A percentile compares a stretch with the other conserved stretches of the same genome.
Conservation (phyloP, 1,140 invertebrate genomes). For the Eciton burchellii region DNA sequence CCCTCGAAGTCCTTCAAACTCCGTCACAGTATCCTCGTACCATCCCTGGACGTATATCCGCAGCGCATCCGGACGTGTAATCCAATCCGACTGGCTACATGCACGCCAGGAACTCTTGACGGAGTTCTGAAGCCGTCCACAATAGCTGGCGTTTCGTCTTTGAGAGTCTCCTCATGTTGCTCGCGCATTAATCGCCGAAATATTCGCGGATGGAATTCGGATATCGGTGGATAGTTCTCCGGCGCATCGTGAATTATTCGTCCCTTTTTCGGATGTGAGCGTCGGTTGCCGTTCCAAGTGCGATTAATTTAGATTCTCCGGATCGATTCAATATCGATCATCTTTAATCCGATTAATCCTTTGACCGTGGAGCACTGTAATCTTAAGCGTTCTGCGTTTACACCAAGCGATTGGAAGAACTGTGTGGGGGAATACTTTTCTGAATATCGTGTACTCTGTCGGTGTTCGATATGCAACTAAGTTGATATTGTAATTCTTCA, state of each 20-base stretch:
- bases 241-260: conserved; percentile 11
- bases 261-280: not conserved
- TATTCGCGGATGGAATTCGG: conserved; percentile 36
- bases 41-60: conserved; percentile 58
- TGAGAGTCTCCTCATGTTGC: conserved; percentile 55
- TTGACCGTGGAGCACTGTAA: too few species aligned
- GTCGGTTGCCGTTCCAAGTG: too few species aligned
- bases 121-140: conserved; percentile 69
- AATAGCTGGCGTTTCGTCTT: conserved; percentile 69
- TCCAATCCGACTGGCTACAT: conserved; percentile 73
- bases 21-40: conserved; percentile 70
- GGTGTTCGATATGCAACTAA: too few species aligned
- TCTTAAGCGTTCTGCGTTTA: too few species aligned
- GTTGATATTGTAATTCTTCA: too few species aligned
- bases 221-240: not conserved
- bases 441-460: too few species aligned
- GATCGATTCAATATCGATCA: not conserved
- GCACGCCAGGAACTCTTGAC: conserved; percentile 69
- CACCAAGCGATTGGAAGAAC: too few species aligned
- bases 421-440: too few species aligned
- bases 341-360: too few species aligned
- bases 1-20: conserved; percentile 70
- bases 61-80: conserved; percentile 65
- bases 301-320: not conserved
- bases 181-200: conserved; percentile 47